A percentile compares a stretch with the other conserved stretches of the same genome.
Evolutionary conservation across 1,140 invertebrate species (phyloP).

Genomic region (Dysdera silvatica): DNA sequence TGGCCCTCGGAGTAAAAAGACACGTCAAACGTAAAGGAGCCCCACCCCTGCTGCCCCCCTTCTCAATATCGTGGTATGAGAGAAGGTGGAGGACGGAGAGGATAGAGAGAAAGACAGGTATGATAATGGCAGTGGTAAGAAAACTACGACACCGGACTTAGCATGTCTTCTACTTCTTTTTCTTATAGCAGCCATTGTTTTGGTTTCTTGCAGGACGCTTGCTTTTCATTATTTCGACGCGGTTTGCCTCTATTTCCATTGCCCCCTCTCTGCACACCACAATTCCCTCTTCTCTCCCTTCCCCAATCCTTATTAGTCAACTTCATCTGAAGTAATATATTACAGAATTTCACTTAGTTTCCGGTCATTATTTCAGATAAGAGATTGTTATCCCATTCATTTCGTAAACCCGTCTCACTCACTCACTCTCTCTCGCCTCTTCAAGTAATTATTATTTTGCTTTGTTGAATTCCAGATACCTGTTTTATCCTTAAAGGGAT

Average conservation of each 20-base stretch:
- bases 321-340: slow-evolving; percentile 30
- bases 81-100: too few relatives aligned
- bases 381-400: slow-evolving; percentile 31
- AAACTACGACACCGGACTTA: too few relatives aligned
- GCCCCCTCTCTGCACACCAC: too few relatives aligned
- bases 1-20: slow-evolving; percentile 22
- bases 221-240: slow-evolving; percentile 26
- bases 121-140: slow-evolving; percentile 29
- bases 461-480: too few relatives aligned
- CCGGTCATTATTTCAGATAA: slow-evolving; percentile 31
- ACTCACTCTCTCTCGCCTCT: slow-evolving; percentile 23
- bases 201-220: slow-evolving; percentile 22
- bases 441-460: slow-evolving; percentile 26
- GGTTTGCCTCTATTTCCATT: too few relatives aligned
- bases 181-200: slow-evolving; percentile 23
- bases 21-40: slow-evolving; percentile 29
- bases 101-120: too few relatives aligned
- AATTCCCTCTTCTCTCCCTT: slow-evolving; percentile 3
- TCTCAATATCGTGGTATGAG: too few relatives aligned
- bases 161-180: slow-evolving; percentile 3
- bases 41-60: slow-evolving; percentile 21
- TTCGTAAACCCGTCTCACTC: slow-evolving; percentile 21
- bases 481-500: too few relatives aligned
- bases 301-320: slow-evolving; percentile 23
- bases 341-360: slow-evolving; percentile 30